phyloP scores from a whole-genome alignment of 2,797 vertebrate genomes.

The Numenius phaeopus region DNA sequence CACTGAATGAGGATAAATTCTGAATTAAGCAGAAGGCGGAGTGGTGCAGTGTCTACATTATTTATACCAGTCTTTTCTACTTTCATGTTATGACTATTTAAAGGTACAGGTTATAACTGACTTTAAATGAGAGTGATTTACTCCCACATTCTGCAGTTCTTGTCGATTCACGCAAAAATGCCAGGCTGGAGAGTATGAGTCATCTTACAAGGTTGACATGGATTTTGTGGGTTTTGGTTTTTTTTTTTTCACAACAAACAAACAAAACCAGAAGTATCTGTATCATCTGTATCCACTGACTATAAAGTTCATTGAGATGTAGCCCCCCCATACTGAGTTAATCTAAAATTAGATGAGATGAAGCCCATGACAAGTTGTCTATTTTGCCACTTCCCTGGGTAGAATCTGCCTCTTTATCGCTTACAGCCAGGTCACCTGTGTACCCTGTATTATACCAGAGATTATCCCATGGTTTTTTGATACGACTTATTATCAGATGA shows the following conservation, averaged over 20 bases:
- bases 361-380: not conserved
- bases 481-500: not conserved
- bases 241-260: not conserved
- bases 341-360: not conserved
- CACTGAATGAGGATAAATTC: not conserved
- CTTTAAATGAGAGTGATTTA: not conserved
- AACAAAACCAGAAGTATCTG: not conserved
- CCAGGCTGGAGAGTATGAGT: not conserved
- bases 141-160: not conserved
- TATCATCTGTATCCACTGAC: too few species aligned
- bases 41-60: not conserved
- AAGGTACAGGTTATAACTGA: not conserved
- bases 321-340: accelerated
- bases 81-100: not conserved
- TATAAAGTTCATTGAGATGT: not conserved
- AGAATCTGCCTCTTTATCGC: not conserved
- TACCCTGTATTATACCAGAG: not conserved
- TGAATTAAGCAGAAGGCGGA: not conserved
- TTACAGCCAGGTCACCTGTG: not conserved
- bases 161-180: not conserved
- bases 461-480: not conserved
- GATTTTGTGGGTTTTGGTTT: not conserved
- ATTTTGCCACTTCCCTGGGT: not conserved
- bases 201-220: accelerated
- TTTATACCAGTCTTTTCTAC: not conserved